A percentile compares a stretch with the other conserved stretches of the same genome.
phyloP scores from a whole-genome alignment of 2,888 invertebrate genomes.

The Ochlodes sylvanus region DNA sequence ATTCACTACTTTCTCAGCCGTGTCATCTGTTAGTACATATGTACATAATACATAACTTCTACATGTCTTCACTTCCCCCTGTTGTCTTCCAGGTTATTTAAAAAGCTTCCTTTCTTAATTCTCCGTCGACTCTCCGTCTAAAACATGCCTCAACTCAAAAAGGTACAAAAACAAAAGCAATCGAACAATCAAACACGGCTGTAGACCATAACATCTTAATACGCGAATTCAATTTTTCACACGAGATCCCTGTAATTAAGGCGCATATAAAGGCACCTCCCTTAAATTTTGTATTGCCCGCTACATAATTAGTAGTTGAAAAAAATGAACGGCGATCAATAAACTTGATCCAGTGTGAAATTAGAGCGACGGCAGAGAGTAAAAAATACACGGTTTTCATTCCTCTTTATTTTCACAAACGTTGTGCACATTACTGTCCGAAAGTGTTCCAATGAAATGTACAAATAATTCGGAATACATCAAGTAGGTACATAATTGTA shows the following conservation, averaged over 20 bases:
- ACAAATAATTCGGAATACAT: no score
- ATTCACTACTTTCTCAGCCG: no score
- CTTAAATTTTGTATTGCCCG: conserved; percentile 47
- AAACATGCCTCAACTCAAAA: background rate
- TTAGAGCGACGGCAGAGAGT: conserved; percentile 25
- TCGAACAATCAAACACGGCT: conserved; percentile 16
- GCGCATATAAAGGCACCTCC: conserved; percentile 45
- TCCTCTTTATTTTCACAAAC: background rate
- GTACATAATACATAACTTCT: no score
- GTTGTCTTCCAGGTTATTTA: no score
- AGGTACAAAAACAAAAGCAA: conserved; percentile 7
- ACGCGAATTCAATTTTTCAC: conserved; percentile 37
- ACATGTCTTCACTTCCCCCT: no score
- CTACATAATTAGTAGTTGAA: conserved; percentile 45
- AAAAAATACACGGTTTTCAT: background rate
- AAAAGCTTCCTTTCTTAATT: no score
- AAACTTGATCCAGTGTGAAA: conserved; percentile 40
- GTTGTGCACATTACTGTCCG: no score
- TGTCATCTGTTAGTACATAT: no score
- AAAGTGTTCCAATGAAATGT: no score
- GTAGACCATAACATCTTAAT: conserved; percentile 32
- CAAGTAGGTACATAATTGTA: no score
- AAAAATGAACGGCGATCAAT: conserved; percentile 44
- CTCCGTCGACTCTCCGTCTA: background rate
- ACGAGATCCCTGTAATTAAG: conserved; percentile 47